Conservation (phyloP, 2,113 vertebrate species). For the Furnarius figulus region DNA sequence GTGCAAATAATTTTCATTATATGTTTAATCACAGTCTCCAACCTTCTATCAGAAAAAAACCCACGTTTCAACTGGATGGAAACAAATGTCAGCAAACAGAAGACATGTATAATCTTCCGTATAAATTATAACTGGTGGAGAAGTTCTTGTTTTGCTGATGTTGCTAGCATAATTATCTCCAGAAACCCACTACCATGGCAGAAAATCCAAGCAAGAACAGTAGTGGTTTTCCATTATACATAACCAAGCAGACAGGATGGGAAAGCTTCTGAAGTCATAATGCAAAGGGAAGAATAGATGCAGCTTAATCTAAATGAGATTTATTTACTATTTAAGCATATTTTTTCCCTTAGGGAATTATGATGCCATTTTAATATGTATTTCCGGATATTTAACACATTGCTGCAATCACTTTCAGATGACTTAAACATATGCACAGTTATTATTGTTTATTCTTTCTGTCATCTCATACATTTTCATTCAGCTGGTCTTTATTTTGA, state of each 20-base stretch:
- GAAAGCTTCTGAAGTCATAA: conserved; percentile 20
- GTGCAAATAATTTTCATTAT: not conserved
- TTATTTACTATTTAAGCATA: conserved; percentile 39
- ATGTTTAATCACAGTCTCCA: not conserved
- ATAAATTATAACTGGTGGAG: not conserved
- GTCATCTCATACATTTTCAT: conserved; percentile 65
- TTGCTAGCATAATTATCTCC: not conserved
- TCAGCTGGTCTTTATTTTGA: conserved; percentile 71
- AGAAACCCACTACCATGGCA: not conserved
- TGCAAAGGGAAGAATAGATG: not conserved
- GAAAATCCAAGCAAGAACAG: not conserved
- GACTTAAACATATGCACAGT: conserved; percentile 59
- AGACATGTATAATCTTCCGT: not conserved
- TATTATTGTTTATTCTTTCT: conserved; percentile 68
- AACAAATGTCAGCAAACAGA: not conserved
- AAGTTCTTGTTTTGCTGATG: not conserved
- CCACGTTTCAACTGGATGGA: not conserved
- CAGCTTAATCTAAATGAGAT: conserved; percentile 35
- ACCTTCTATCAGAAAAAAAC: not conserved
- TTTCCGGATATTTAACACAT: conserved; percentile 63
- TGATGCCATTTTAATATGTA: conserved; percentile 42
- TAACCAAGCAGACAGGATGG: not conserved
- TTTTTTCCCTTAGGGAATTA: not conserved
- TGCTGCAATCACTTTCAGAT: conserved; percentile 67
- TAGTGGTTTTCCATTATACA: not conserved